Percentiles rank a stretch among this genome's conserved stretches.
phyloP scores from a whole-genome alignment of 1,140 invertebrate species.

The Ceratosolen fusciceps region DNA sequence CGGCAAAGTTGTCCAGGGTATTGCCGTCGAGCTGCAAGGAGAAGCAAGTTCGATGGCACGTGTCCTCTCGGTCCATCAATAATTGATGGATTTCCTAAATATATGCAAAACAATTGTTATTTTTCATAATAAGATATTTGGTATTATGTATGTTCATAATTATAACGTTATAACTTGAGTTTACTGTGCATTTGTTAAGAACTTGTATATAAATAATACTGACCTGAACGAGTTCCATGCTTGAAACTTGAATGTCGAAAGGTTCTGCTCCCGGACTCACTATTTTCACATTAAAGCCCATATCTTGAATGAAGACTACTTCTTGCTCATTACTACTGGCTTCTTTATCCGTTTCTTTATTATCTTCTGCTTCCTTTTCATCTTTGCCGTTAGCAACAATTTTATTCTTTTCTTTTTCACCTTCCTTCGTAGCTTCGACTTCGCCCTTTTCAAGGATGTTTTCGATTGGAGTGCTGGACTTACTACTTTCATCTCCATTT shows the following conservation, averaged over 20 bases:
- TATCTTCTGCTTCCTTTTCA: conserved; percentile 56
- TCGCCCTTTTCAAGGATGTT: conserved; percentile 72
- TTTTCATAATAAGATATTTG: too few relatives aligned
- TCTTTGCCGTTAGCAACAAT: conserved; percentile 62
- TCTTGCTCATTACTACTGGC: conserved; percentile 75
- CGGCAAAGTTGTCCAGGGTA: conserved; percentile 97
- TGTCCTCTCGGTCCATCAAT: conserved; percentile 97
- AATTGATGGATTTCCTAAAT: conserved; percentile 93
- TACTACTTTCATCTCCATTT: conserved; percentile 57
- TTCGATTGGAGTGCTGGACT: conserved; percentile 57
- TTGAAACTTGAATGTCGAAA: conserved; percentile 95
- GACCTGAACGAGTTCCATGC: conserved; percentile 95
- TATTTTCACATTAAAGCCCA: conserved; percentile 94
- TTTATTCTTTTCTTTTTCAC: conserved; percentile 65
- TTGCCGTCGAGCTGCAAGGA: conserved; percentile 94
- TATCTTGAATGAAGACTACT: conserved; percentile 93
- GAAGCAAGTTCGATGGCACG: conserved; percentile 97
- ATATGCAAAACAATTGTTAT: background rate
- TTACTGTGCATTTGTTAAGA: too few relatives aligned
- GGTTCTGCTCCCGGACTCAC: conserved; percentile 89
- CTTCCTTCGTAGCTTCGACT: conserved; percentile 72
- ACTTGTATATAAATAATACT: background rate
- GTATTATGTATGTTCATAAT: too few relatives aligned
- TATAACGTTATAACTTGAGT: too few relatives aligned
- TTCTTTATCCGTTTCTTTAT: conserved; percentile 62